Evolutionary conservation across 1,140 invertebrate species (phyloP).

Genomic region (Nephotettix cincticeps): DNA sequence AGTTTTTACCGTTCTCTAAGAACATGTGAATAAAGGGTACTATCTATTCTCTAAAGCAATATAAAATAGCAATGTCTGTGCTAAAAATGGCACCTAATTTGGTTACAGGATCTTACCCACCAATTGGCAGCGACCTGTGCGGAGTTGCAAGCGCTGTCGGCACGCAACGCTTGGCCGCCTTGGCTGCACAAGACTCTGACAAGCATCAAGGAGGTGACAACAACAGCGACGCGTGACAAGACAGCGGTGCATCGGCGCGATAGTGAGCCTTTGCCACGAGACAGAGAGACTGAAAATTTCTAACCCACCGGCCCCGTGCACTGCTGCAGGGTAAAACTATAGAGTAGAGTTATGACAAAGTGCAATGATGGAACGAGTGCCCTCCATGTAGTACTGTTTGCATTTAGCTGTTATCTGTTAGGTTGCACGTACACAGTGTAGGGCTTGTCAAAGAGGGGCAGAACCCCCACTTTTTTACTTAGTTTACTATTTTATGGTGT

Average conservation of each 20-base stretch:
- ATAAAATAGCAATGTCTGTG: no score
- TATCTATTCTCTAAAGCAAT: no score
- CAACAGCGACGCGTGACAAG: conserved; percentile 29
- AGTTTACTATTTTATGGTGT: no score
- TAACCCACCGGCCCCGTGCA: no score
- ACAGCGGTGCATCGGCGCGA: conserved; percentile 21
- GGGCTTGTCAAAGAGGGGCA: no score
- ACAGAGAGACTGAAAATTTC: neutral
- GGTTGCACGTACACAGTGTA: neutral
- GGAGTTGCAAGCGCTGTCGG: conserved; percentile 75
- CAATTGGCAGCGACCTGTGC: conserved; percentile 79
- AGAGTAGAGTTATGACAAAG: no score
- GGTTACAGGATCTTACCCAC: conserved; percentile 83
- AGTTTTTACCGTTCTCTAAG: no score
- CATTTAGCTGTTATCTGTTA: neutral
- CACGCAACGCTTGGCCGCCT: conserved; percentile 72
- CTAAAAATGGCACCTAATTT: no score
- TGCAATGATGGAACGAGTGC: conserved; percentile 6
- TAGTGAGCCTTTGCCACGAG: conserved; percentile 13
- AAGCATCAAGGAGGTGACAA: conserved; percentile 65
- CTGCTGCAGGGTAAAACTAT: no score
- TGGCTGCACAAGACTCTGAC: conserved; percentile 89
- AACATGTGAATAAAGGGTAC: no score
- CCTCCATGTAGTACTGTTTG: neutral
- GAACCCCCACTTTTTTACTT: no score